Conservation (phyloP, 2,113 vertebrate genomes). For the Alectura lathami region DNA sequence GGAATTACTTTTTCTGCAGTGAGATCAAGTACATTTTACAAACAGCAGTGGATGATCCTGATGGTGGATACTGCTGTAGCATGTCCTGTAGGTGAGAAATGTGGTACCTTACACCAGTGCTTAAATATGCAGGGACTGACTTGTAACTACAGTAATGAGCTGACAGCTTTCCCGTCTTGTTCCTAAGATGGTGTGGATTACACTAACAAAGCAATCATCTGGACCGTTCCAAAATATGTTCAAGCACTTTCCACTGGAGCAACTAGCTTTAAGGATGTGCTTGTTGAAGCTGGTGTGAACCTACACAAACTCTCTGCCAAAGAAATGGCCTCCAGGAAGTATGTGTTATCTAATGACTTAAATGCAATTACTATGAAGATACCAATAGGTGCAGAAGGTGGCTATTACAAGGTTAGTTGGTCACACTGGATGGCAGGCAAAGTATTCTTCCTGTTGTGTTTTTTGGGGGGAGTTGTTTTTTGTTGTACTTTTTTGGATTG, state of each 20-base stretch:
- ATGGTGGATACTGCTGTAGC: conserved; percentile 71
- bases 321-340: conserved; percentile 70
- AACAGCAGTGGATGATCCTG: conserved; percentile 69
- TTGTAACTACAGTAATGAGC: neutral
- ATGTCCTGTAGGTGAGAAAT: conserved; percentile 71
- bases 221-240: conserved; percentile 80
- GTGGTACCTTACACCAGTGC: fast-evolving
- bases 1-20: conserved; percentile 79
- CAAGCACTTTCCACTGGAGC: conserved; percentile 66
- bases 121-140: neutral
- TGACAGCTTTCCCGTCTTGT: neutral
- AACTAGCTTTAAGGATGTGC: conserved; percentile 41
- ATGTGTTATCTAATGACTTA: conserved; percentile 58
- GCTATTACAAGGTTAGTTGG: conserved; percentile 80
- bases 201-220: conserved; percentile 68
- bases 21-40: conserved; percentile 78
- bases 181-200: conserved; percentile 76
- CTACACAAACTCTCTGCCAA: conserved; percentile 66
- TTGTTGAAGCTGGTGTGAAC: conserved; percentile 77
- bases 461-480: neutral
- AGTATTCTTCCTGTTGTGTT: too few species aligned
- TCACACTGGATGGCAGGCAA: fast-evolving
- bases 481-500: fast-evolving
- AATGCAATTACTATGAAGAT: conserved; percentile 67
- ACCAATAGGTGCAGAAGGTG: conserved; percentile 81